Evolutionary conservation across 2,888 invertebrate species (phyloP).

Genomic region (Lordiphosa andalusiaca): DNA sequence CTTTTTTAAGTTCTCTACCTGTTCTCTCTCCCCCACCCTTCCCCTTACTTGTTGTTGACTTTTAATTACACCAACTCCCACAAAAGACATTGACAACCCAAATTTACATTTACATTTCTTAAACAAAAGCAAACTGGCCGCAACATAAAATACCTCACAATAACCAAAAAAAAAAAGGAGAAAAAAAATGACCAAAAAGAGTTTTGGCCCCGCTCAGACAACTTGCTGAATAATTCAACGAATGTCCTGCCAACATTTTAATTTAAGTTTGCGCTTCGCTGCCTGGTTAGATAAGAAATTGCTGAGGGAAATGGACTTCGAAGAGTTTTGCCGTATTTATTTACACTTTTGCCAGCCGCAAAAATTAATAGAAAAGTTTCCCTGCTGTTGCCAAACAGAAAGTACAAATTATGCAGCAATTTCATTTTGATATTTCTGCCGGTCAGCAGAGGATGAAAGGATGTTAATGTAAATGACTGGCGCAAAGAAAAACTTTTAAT

Average conservation of each 20-base stretch:
- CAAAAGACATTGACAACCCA: constrained; percentile 35
- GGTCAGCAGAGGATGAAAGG: constrained; percentile 64
- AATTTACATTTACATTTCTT: constrained; percentile 46
- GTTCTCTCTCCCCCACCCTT: background rate
- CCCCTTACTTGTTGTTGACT: constrained; percentile 44
- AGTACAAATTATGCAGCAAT: constrained; percentile 75
- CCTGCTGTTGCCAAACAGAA: constrained; percentile 49
- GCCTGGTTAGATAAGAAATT: constrained; percentile 66
- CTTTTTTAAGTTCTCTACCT: too few species aligned
- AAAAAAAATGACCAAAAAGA: constrained; percentile 40
- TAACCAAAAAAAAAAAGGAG: constrained; percentile 6
- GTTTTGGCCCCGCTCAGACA: constrained; percentile 42
- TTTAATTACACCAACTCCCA: constrained; percentile 59
- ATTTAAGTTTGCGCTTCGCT: constrained; percentile 75
- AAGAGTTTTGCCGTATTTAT: constrained; percentile 48
- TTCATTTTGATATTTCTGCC: constrained; percentile 71
- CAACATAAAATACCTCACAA: constrained; percentile 29
- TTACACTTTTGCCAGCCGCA: constrained; percentile 68
- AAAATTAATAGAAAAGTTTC: constrained; percentile 70
- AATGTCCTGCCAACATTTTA: constrained; percentile 74
- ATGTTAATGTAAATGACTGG: constrained; percentile 73
- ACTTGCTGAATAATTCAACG: constrained; percentile 75
- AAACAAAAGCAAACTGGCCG: constrained; percentile 41
- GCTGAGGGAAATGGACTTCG: constrained; percentile 17
- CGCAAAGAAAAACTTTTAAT: constrained; percentile 69